These are phyloP conservation scores for Aradophagus sp. DNA, from an alignment of 1,140 invertebrate species.

Conservation along the genomic window DNA sequence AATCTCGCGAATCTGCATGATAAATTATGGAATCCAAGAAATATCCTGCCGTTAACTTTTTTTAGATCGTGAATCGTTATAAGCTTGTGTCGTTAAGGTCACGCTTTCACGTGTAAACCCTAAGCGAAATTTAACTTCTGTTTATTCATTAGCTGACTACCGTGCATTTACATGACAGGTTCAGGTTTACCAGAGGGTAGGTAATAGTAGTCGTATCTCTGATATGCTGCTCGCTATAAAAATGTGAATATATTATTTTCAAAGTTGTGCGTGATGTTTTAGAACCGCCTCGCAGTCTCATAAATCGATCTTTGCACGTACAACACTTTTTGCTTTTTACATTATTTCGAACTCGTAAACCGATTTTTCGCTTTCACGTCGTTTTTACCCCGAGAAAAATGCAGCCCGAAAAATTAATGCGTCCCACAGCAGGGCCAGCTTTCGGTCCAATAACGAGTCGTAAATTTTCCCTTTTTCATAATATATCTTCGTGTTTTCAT, in stretches of 20 bases:
- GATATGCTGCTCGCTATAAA: slow-evolving; percentile 74
- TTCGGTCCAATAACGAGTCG: too few relatives aligned
- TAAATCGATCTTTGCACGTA: slow-evolving; percentile 51
- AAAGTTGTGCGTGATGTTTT: slow-evolving; percentile 54
- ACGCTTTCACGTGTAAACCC: slow-evolving; percentile 72
- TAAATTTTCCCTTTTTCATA: too few relatives aligned
- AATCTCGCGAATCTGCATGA: too few relatives aligned
- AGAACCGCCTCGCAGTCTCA: slow-evolving; percentile 41
- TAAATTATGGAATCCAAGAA: slow-evolving; percentile 34
- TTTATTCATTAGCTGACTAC: slow-evolving; percentile 73
- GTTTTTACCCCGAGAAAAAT: too few relatives aligned
- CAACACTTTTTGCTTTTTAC: slow-evolving; percentile 28
- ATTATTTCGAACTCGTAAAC: slow-evolving; percentile 25
- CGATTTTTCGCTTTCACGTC: slow-evolving; percentile 12
- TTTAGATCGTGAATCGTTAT: slow-evolving; percentile 43
- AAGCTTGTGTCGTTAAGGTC: slow-evolving; percentile 67
- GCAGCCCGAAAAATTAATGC: too few relatives aligned
- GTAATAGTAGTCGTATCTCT: slow-evolving; percentile 65
- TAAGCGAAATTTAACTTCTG: slow-evolving; percentile 73
- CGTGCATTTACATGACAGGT: slow-evolving; percentile 68
- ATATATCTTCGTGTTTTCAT: too few relatives aligned
- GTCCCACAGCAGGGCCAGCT: too few relatives aligned
- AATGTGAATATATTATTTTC: slow-evolving; percentile 75
- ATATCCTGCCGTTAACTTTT: slow-evolving; percentile 19
- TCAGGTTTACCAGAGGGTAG: slow-evolving; percentile 58